These are phyloP conservation scores for Lamellibrachia columna DNA, from an alignment of 2,888 invertebrate species.

Conservation along the genomic window DNA sequence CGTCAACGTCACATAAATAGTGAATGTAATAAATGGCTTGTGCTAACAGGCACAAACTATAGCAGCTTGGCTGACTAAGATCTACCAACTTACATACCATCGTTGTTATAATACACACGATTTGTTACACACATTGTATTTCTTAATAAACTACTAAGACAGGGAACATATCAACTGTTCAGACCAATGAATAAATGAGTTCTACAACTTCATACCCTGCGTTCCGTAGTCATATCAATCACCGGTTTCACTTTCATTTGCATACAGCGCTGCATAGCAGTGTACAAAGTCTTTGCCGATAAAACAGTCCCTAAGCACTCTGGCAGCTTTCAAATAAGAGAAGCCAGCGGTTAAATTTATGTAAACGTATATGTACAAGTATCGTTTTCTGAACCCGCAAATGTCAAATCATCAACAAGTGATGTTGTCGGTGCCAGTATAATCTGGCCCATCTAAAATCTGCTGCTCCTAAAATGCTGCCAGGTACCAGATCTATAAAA, in stretches of 20 bases:
- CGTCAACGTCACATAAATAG: background rate
- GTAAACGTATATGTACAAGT: constrained; percentile 1
- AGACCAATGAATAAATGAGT: background rate
- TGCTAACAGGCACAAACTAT: background rate
- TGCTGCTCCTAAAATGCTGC: background rate
- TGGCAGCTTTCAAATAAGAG: background rate
- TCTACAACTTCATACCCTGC: constrained; percentile 10
- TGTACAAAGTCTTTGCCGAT: background rate
- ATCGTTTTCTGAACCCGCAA: background rate
- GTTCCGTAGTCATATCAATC: background rate
- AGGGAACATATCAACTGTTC: background rate
- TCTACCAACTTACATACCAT: background rate
- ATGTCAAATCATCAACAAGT: background rate
- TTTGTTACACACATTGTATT: background rate
- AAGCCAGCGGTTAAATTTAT: background rate
- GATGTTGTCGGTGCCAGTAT: background rate
- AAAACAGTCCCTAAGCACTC: background rate
- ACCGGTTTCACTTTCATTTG: background rate
- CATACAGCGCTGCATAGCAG: background rate
- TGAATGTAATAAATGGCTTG: background rate
- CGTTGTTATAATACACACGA: background rate
- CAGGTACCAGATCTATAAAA: constrained; percentile 11
- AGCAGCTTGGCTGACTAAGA: background rate
- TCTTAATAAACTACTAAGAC: background rate
- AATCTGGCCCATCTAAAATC: constrained; percentile 4